Conservation (phyloP, 2,113 vertebrate species). For the Dipodomys ordii region DNA sequence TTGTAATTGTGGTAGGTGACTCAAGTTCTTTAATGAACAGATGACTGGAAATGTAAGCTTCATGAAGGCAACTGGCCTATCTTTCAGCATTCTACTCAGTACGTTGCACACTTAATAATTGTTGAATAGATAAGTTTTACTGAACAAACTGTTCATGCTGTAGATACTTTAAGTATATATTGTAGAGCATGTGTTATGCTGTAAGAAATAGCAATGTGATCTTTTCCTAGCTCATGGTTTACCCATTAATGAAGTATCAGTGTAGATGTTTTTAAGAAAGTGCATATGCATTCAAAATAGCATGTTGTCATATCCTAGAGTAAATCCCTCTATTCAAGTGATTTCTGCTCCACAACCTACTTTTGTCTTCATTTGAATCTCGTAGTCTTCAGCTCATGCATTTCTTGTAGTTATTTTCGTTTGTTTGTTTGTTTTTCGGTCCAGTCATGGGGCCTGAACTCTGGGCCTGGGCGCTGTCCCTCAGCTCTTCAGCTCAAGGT, state of each 20-base stretch:
- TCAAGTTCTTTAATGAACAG: neutral
- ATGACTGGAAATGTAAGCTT: neutral
- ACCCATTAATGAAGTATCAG: slow-evolving; percentile 8
- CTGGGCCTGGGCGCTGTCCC: no score
- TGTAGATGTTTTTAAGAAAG: slow-evolving; percentile 47
- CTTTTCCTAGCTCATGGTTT: neutral
- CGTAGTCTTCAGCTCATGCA: neutral
- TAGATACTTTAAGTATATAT: slow-evolving; percentile 24
- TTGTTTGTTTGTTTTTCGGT: no score
- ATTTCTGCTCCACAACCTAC: neutral
- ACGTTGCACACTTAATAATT: neutral
- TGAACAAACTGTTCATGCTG: no score
- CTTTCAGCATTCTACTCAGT: neutral
- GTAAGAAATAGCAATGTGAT: slow-evolving; percentile 48
- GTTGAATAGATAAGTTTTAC: slow-evolving; percentile 27
- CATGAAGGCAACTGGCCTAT: neutral
- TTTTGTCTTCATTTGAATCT: slow-evolving; percentile 45
- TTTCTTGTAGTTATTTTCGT: slow-evolving; percentile 19
- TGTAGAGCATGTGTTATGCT: neutral
- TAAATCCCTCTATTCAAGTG: neutral
- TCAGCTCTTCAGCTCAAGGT: no score
- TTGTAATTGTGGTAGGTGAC: slow-evolving; percentile 6
- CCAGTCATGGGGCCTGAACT: no score
- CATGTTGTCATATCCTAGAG: neutral
- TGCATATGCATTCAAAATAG: slow-evolving; percentile 7